Percentiles rank a stretch among this genome's conserved stretches.
Conservation (phyloP, 2,797 vertebrate species). For the Sphaeramia orbicularis region DNA sequence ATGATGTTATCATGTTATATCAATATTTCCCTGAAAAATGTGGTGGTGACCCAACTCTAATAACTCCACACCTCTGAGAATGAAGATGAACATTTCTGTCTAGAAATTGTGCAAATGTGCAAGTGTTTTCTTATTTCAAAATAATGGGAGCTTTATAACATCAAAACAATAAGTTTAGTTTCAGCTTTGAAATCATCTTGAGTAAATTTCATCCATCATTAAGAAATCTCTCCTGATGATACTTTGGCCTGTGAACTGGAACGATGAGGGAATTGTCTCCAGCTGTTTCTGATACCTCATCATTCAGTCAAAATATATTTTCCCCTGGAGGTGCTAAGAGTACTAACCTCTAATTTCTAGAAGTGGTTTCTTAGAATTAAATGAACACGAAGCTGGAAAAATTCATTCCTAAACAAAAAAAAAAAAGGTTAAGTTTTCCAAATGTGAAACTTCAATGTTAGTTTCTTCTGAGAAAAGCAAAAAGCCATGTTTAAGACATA, state of each 20-base stretch:
- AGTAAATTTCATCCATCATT: conserved; percentile 5
- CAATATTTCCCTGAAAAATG: too few relatives aligned
- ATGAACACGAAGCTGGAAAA: conserved; percentile 14
- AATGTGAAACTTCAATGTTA: background rate
- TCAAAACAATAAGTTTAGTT: conserved; percentile 3
- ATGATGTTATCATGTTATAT: too few relatives aligned
- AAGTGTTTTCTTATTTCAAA: too few relatives aligned
- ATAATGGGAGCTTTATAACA: too few relatives aligned
- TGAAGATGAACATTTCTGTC: too few relatives aligned
- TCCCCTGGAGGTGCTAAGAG: conserved; percentile 25
- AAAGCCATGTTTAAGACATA: conserved; percentile 1
- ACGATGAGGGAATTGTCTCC: conserved; percentile 25
- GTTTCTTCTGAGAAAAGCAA: conserved; percentile 6
- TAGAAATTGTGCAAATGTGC: too few relatives aligned
- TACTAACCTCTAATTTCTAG: conserved; percentile 7
- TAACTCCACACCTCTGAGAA: too few relatives aligned
- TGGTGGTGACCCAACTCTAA: too few relatives aligned
- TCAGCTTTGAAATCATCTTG: background rate
- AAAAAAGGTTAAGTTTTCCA: background rate
- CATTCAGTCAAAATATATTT: conserved; percentile 16
- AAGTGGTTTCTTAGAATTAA: conserved; percentile 26
- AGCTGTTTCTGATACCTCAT: conserved; percentile 51
- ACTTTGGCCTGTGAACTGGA: conserved; percentile 10
- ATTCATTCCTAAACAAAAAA: background rate
- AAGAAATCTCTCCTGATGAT: conserved; percentile 7